Evolutionary conservation across 2,888 invertebrate genomes (phyloP), one percentile per base, ranked within the genome.

Genomic region (Erebia ligea): DNA sequence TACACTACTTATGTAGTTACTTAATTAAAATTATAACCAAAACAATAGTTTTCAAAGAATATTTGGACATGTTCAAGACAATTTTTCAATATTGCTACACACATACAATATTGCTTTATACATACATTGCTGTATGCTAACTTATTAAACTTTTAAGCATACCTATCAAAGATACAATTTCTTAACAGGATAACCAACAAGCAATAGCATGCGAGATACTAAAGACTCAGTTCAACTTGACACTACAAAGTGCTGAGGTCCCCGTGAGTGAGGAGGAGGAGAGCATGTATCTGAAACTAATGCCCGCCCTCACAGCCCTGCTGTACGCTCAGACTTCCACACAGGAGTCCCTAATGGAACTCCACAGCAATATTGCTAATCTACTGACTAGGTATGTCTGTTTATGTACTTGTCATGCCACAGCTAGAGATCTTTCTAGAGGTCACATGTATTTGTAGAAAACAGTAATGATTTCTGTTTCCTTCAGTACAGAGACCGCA

Each of bases 361-460:
- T 98, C 48, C 94, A 95, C 77, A 97, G 96, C 79, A 96, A 98
- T 88, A 95, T 97, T 73, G 95, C 97, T 10, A 97, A 98, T 90
- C 91, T 98, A 78, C 90, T 99, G 75, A 97, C 97, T 59, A 95
- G 94, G 94, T 93, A 79, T 45, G 57, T 65, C 10, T 19, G 54
- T 19, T 54, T 54, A 9, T 17, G 2, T 52, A 52, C 17, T 52
- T 17, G 9, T 8, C 8, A 17, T 52, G 17, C 2, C 17, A 52
- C 17, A 17, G 50, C 15, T 1, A 13, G 13, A 13, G 13, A 48
- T 13, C 13, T 34, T 13, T 3, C 48, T 15, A 13, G 48, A 48
- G 15, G 13, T 48, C 42, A 42, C 15, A 11, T 13, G 50, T 50
- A n/a, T n/a, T 15, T 50, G 13, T 6, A 42, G 11, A 42, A 42